Percentiles rank a stretch among this genome's conserved stretches.
These are phyloP conservation scores for Rallus limicola DNA, from an alignment of 2,113 vertebrate species.

Conservation along the genomic window DNA sequence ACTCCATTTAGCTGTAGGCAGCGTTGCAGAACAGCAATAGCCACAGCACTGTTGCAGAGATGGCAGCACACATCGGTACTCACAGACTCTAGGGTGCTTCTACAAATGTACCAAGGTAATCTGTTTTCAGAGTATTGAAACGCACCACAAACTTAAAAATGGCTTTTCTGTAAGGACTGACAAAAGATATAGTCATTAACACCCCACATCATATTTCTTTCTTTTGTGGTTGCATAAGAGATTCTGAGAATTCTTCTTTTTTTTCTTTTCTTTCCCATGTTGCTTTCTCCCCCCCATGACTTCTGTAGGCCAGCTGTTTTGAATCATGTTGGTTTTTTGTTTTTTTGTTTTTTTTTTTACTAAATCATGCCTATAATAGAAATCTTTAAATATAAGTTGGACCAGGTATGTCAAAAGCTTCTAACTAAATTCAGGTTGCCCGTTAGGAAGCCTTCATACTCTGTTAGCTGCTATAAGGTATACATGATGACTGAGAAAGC, in stretches of 20 bases:
- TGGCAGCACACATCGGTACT: neutral
- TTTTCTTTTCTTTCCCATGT: neutral
- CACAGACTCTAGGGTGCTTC: neutral
- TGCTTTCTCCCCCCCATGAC: neutral
- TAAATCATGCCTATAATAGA: neutral
- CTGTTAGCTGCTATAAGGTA: neutral
- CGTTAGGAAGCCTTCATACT: conserved; percentile 23
- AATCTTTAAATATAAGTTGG: neutral
- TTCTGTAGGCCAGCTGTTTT: conserved; percentile 5
- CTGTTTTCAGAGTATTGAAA: conserved; percentile 55
- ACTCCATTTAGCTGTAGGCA: neutral
- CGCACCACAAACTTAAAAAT: conserved; percentile 32
- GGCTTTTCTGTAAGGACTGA: neutral
- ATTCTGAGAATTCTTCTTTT: neutral
- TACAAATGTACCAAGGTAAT: conserved; percentile 1
- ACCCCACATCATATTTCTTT: conserved; percentile 25
- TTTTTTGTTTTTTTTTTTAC: neutral
- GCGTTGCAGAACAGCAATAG: neutral
- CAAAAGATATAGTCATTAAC: conserved; percentile 36
- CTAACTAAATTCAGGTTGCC: conserved; percentile 32
- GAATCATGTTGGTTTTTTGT: neutral
- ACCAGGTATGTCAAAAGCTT: conserved; percentile 21
- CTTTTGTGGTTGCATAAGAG: neutral
- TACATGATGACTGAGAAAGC: conserved; percentile 27
- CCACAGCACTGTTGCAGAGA: neutral